Evolutionary conservation across 2,888 invertebrate species (phyloP).

Genomic region (Phengaris alcon): DNA sequence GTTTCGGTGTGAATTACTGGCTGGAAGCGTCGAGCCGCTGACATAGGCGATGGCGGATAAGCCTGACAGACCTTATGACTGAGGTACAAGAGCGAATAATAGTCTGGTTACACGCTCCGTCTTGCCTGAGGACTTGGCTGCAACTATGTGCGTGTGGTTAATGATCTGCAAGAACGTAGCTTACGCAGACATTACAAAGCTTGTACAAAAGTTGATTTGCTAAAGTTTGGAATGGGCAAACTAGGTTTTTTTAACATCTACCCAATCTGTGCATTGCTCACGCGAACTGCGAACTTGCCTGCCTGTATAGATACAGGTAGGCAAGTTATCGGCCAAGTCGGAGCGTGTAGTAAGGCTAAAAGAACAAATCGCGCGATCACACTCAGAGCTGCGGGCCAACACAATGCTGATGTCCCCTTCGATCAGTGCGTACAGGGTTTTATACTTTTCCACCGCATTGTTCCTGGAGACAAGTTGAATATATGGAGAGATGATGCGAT

Average conservation of each 20-base stretch:
- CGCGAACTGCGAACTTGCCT: too few species aligned
- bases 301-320: neutral
- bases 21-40: slow-evolving; percentile 56
- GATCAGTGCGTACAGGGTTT: slow-evolving; percentile 64
- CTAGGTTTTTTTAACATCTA: neutral
- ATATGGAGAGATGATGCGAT: slow-evolving; percentile 68
- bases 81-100: neutral
- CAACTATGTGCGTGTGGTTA: neutral
- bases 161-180: slow-evolving; percentile 61
- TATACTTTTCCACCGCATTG: slow-evolving; percentile 72
- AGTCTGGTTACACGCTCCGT: neutral
- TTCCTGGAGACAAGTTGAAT: slow-evolving; percentile 64
- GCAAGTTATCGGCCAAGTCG: neutral
- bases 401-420: slow-evolving; percentile 57
- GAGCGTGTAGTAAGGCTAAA: slow-evolving; percentile 41
- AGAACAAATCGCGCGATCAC: slow-evolving; percentile 72
- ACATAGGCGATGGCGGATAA: slow-evolving; percentile 69
- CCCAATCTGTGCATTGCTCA: too few species aligned
- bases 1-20: slow-evolving; percentile 72
- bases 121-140: neutral
- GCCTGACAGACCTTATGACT: slow-evolving; percentile 32
- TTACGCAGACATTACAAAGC: slow-evolving; percentile 47
- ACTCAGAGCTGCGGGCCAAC: slow-evolving; percentile 36
- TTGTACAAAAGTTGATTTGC: neutral
- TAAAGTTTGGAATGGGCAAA: neutral